These are phyloP conservation scores for Pelobates fuscus DNA, from an alignment of 2,113 vertebrate genomes.

Conservation along the genomic window DNA sequence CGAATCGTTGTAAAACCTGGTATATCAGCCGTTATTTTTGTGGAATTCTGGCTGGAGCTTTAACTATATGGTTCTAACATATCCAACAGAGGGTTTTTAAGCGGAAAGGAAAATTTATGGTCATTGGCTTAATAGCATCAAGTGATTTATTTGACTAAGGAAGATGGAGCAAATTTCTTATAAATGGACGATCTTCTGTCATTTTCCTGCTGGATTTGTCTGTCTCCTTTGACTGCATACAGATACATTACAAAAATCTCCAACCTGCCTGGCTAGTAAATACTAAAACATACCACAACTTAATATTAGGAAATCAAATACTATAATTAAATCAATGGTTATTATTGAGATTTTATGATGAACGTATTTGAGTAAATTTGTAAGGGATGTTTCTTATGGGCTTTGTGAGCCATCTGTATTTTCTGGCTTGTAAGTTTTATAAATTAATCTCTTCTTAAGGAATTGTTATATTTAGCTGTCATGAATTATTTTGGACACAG, in stretches of 20 bases:
- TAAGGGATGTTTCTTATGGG: no score
- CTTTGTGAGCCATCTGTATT: no score
- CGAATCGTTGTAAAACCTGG: not conserved
- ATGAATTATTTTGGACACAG: no score
- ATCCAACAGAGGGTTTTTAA: constrained; percentile 62
- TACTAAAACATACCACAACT: not conserved
- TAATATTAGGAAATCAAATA: not conserved
- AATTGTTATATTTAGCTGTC: no score
- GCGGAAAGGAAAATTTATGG: constrained; percentile 71
- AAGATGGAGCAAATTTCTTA: constrained; percentile 64
- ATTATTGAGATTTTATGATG: no score
- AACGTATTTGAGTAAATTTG: no score
- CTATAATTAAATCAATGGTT: no score
- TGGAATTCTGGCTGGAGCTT: constrained; percentile 62
- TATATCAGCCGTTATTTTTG: constrained; percentile 54
- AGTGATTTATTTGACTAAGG: constrained; percentile 74
- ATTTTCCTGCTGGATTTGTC: not conserved
- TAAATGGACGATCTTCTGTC: constrained; percentile 66
- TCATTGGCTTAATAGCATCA: constrained; percentile 69
- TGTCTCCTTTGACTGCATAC: constrained; percentile 5
- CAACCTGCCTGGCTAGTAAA: not conserved
- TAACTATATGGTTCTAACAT: constrained; percentile 61
- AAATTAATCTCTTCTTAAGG: no score
- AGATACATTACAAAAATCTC: not conserved
- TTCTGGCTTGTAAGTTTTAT: no score